phyloP scores from a whole-genome alignment of 2,113 vertebrate species.

The Riparia riparia region DNA sequence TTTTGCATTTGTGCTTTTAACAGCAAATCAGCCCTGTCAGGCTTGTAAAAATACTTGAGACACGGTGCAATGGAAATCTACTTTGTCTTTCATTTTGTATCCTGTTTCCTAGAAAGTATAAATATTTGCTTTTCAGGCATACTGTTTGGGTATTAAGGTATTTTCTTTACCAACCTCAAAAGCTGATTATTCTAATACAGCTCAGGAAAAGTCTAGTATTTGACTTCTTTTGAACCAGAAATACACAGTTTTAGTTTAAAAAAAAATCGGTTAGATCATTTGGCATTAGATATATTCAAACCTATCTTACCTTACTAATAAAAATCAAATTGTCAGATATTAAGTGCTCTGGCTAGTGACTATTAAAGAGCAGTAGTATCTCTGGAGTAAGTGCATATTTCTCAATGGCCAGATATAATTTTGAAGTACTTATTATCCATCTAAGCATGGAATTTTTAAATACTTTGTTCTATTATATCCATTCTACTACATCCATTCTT shows the following conservation, averaged over 20 bases:
- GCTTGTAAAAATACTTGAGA: conserved; percentile 4
- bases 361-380: conserved; percentile 64
- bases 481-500: conserved; percentile 74
- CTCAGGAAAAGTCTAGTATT: conserved; percentile 37
- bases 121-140: conserved; percentile 47
- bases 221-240: conserved; percentile 30
- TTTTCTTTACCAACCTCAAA: conserved; percentile 37
- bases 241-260: background rate
- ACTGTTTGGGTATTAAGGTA: conserved; percentile 31
- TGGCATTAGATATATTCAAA: conserved; percentile 43
- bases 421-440: conserved; percentile 72
- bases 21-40: background rate
- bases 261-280: conserved; percentile 37
- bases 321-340: conserved; percentile 66
- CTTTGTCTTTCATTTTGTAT: conserved; percentile 33
- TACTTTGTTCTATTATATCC: conserved; percentile 74
- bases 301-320: conserved; percentile 81
- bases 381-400: conserved; percentile 60
- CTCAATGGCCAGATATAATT: conserved; percentile 70
- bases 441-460: conserved; percentile 80
- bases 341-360: conserved; percentile 63
- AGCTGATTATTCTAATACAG: conserved; percentile 67
- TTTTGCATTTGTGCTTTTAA: background rate
- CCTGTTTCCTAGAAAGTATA: background rate
- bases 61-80: background rate